These are phyloP conservation scores for Teleiodes luculella DNA, from an alignment of 2,888 invertebrate species.

Conservation along the genomic window DNA sequence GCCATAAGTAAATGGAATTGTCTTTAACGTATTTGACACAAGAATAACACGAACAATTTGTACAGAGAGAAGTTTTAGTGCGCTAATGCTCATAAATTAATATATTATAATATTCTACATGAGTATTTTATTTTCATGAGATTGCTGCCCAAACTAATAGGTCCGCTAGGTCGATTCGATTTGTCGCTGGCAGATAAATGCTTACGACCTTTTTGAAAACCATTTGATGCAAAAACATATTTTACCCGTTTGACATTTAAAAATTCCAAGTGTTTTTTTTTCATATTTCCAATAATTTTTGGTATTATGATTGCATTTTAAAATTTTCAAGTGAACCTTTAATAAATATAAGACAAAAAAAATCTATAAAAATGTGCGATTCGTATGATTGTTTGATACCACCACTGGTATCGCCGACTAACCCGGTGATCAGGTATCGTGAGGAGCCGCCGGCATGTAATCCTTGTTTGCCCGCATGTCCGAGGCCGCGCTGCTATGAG, in stretches of 20 bases:
- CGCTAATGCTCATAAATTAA: no score
- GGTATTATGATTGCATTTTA: neutral
- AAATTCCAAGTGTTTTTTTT: no score
- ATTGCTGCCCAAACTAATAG: no score
- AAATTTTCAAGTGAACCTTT: constrained; percentile 21
- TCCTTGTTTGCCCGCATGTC: constrained; percentile 50
- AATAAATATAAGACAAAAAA: constrained; percentile 17
- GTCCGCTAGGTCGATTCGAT: no score
- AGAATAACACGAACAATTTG: no score
- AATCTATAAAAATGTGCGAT: constrained; percentile 41
- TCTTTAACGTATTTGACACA: no score
- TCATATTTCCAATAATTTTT: neutral
- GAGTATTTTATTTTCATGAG: no score
- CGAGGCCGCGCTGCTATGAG: constrained; percentile 23
- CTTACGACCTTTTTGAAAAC: neutral
- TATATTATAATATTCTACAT: no score
- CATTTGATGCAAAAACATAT: no score
- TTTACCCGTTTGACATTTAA: no score
- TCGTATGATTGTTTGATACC: constrained; percentile 49
- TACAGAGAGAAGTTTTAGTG: no score
- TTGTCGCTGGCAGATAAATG: neutral
- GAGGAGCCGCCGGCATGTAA: constrained; percentile 28
- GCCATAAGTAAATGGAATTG: no score
- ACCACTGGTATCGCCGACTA: constrained; percentile 45
- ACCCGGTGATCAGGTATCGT: constrained; percentile 36